Percentiles rank a stretch among this genome's conserved stretches.
Conservation (phyloP, 2,113 vertebrate species). For the Corythaeola cristata region DNA sequence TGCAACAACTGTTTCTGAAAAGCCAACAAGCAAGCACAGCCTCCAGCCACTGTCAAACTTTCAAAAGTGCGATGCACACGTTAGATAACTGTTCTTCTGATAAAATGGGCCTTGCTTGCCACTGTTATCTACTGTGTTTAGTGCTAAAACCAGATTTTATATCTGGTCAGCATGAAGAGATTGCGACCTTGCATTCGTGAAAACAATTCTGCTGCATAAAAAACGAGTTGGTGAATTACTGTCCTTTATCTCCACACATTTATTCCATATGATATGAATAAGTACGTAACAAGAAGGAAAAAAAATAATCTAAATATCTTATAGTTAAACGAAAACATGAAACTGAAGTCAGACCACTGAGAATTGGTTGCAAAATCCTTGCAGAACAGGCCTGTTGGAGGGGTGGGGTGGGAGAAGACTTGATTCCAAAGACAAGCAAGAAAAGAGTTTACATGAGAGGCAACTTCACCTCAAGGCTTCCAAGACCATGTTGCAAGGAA, state of each 20-base stretch:
- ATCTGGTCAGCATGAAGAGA: background rate
- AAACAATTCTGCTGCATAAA: background rate
- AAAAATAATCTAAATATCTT: background rate
- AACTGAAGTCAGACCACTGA: background rate
- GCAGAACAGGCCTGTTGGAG: background rate
- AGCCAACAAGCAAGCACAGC: background rate
- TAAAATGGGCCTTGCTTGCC: background rate
- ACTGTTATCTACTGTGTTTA: background rate
- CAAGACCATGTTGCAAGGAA: background rate
- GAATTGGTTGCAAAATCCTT: background rate
- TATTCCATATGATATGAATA: background rate
- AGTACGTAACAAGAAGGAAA: background rate
- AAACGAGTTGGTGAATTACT: background rate
- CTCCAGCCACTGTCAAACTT: background rate
- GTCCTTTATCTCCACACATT: background rate
- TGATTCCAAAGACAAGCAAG: background rate
- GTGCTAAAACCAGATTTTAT: background rate
- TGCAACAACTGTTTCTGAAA: background rate
- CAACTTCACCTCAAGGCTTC: background rate
- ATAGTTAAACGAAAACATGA: background rate
- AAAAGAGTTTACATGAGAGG: background rate
- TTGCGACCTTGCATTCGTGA: background rate
- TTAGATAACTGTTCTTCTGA: background rate
- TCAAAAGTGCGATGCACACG: background rate
- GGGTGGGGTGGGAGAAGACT: fast-evolving